A percentile compares a stretch with the other conserved stretches of the same genome.
Conservation (phyloP, 1,140 invertebrate species). For the Zeugodacus cucurbitae region DNA sequence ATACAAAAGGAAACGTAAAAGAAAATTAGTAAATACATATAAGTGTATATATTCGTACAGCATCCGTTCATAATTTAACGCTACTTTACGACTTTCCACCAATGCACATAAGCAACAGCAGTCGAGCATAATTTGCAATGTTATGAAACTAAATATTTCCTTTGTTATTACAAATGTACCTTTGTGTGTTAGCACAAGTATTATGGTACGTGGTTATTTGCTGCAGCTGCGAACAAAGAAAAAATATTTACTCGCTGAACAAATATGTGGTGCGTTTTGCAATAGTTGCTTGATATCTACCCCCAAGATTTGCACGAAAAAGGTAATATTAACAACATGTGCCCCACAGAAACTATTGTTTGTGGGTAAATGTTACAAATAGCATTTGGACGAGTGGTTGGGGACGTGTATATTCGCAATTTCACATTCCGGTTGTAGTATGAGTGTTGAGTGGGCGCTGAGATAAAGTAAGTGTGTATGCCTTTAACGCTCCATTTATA, state of each 20-base stretch:
- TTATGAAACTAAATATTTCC: neutral
- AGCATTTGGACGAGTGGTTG: neutral
- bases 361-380: neutral
- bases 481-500: neutral
- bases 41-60: neutral
- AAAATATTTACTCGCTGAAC: neutral
- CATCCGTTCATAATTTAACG: neutral
- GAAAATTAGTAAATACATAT: neutral
- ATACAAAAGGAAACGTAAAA: too few species aligned
- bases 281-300: neutral
- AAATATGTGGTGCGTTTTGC: neutral
- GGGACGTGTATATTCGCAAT: neutral
- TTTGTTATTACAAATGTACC: neutral
- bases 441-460: neutral
- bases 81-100: neutral
- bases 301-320: neutral
- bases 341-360: neutral
- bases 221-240: neutral
- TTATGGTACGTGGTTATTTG: neutral
- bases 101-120: neutral
- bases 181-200: neutral
- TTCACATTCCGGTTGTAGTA: neutral
- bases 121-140: neutral
- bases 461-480: neutral
- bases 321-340: conserved; percentile 5